A percentile compares a stretch with the other conserved stretches of the same genome.
phyloP scores from a whole-genome alignment of 2,113 vertebrate genomes.

The Charadrius vociferus region DNA sequence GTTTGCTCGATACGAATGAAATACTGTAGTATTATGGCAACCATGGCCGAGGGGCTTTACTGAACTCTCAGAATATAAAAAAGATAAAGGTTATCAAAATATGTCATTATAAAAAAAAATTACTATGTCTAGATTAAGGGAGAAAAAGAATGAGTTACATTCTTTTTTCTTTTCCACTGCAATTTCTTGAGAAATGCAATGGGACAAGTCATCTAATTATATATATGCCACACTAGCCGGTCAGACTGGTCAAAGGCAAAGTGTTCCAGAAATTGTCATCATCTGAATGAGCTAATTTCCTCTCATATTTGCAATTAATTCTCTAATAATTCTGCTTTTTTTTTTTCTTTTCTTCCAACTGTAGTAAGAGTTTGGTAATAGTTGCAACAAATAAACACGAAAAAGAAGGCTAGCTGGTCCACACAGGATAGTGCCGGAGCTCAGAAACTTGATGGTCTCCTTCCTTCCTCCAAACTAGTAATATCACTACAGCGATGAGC shows the following conservation, averaged over 20 bases:
- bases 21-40: constrained; percentile 13
- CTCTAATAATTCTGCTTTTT: not conserved
- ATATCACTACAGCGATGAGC: not conserved
- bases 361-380: not conserved
- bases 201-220: not conserved
- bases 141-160: not conserved
- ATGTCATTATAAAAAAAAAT: not conserved
- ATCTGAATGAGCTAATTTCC: not conserved
- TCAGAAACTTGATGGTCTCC: not conserved
- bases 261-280: not conserved
- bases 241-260: not conserved
- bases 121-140: not conserved
- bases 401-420: not conserved
- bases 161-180: not conserved
- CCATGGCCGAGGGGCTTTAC: not conserved
- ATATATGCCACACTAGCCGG: not conserved
- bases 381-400: not conserved
- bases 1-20: not conserved
- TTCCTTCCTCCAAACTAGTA: not conserved
- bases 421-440: not conserved
- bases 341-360: not conserved
- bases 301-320: not conserved
- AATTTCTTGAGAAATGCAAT: not conserved
- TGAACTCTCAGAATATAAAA: constrained; percentile 8
- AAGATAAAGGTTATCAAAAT: constrained; percentile 30